Base-by-base conservation (phyloP, 2,888 invertebrate genomes). In the Liodrosophila aerea region DNA sequence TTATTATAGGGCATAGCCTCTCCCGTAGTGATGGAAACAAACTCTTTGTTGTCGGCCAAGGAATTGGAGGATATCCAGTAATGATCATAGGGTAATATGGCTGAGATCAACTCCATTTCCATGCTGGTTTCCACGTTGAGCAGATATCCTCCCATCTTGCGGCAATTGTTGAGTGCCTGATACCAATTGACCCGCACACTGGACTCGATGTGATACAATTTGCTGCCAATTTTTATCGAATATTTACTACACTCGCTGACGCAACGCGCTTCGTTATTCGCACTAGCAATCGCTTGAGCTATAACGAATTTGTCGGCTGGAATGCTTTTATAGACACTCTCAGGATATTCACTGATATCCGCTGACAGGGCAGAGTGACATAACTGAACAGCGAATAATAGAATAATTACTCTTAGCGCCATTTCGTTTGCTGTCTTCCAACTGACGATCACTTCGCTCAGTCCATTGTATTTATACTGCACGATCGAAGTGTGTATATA, bases 31-130 rank as follows among this genome's bases (percentile, higher is more conserved):
- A 64, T 12, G 5, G 65, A 64, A 13, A 54, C 13, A 5, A 47
- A 64, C 7, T 7, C 1, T 4, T 2, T 13, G 9, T 18, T 7
- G 0, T 15, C 1, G 9, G 53, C 53, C 7, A 65, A 36, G 7
- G 36, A 30, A 27, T 59, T 58, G 1, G 64, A 30, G 13, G 65
- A 64, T 31, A 27, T 30, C 59, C 65, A 64, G 34, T 54, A 64
- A 1, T 22, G 12, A 13, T 30, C 29, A 8, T 30, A 2, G n/a
- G 33, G 41, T 1, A 31, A 1, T 8, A 64, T 11, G 2, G 30
- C 27, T 8, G 3, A 8, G 1, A 66, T 39, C 7, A 51, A 0
- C 7, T 65, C 66, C 37, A 67, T 53, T 50, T 67, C 66, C 1
- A 15, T n/a, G 16, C 47, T 45, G 36, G 33, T 56, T 22, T 67